A percentile compares a stretch with the other conserved stretches of the same genome.
These are phyloP conservation scores for Agrotis clavis DNA, from an alignment of 2,888 invertebrate species.

Conservation along the genomic window DNA sequence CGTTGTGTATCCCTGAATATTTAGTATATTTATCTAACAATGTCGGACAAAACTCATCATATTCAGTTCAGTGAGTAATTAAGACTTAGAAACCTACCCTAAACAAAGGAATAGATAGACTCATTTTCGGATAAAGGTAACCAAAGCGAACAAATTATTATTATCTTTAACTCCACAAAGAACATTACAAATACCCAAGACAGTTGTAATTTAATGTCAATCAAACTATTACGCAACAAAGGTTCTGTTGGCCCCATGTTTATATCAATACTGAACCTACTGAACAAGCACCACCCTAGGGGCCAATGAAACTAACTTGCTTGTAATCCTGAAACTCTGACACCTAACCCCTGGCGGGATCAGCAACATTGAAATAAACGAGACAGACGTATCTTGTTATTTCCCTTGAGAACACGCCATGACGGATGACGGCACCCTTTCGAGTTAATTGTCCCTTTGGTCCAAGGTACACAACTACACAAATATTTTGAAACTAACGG, in stretches of 20 bases:
- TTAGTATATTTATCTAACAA: neutral
- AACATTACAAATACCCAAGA: constrained; percentile 9
- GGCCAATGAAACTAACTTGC: constrained; percentile 34
- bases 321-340: constrained; percentile 30
- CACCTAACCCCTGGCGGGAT: constrained; percentile 35
- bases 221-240: constrained; percentile 32
- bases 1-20: neutral
- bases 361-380: constrained; percentile 34
- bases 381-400: constrained; percentile 21
- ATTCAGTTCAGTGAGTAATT: constrained; percentile 5
- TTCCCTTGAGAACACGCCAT: constrained; percentile 4
- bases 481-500: constrained; percentile 25
- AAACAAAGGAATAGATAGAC: neutral
- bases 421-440: constrained; percentile 25
- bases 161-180: constrained; percentile 12
- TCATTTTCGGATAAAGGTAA: neutral
- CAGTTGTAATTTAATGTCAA: constrained; percentile 40
- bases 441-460: constrained; percentile 31
- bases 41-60: neutral
- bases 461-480: neutral
- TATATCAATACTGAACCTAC: constrained; percentile 25
- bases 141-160: neutral
- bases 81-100: neutral
- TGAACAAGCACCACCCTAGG: constrained; percentile 23
- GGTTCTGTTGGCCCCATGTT: constrained; percentile 1